Conservation (phyloP, 2,113 vertebrate genomes). For the Protobothrops mucrosquamatus region DNA sequence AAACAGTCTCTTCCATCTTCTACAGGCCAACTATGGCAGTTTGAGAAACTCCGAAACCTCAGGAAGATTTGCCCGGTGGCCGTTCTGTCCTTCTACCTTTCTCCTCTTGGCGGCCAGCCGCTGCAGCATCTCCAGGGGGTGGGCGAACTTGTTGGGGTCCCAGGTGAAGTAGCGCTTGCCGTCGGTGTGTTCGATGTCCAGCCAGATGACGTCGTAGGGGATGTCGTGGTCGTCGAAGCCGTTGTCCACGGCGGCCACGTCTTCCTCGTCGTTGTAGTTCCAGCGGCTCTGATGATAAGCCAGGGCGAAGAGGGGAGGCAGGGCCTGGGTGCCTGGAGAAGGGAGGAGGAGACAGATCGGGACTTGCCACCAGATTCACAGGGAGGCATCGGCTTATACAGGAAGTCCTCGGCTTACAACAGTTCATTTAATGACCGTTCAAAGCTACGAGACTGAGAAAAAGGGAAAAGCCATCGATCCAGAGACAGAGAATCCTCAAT, state of each 20-base stretch:
- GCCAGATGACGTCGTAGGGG: conserved; percentile 91
- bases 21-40: accelerated
- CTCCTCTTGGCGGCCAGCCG: conserved; percentile 77
- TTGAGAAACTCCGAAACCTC: not conserved
- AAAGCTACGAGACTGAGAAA: not conserved
- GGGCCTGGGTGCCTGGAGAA: conserved; percentile 83
- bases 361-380: not conserved
- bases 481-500: too few species aligned
- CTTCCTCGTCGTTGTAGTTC: conserved; percentile 95
- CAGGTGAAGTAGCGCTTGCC: conserved; percentile 97
- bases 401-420: too few species aligned
- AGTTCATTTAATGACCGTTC: too few species aligned
- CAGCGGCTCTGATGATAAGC: conserved; percentile 95
- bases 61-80: not conserved
- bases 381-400: too few species aligned
- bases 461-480: too few species aligned
- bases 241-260: conserved; percentile 78
- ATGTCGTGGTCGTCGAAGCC: conserved; percentile 87
- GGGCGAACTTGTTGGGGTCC: conserved; percentile 86
- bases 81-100: conserved; percentile 67
- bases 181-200: conserved; percentile 93
- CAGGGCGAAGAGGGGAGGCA: conserved; percentile 84
- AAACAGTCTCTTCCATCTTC: not conserved
- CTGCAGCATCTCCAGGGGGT: conserved; percentile 81
- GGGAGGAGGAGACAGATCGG: not conserved